Evolutionary conservation across 2,113 vertebrate genomes (phyloP).

Genomic region (Clarias macrocephalus): DNA sequence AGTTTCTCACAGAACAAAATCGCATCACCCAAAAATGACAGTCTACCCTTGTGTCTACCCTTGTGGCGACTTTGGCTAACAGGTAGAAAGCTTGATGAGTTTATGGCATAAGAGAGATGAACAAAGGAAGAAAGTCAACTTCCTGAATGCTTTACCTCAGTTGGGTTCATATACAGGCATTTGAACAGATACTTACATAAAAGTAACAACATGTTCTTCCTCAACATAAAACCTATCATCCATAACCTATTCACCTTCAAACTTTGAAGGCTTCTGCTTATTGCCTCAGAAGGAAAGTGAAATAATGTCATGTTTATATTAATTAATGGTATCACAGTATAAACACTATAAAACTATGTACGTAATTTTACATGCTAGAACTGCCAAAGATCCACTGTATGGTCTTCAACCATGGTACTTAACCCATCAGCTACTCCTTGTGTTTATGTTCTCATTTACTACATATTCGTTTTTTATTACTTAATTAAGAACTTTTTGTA

Average conservation of each 20-base stretch:
- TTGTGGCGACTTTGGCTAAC: not conserved
- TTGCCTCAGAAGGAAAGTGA: not conserved
- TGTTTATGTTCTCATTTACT: not conserved
- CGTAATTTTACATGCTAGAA: not conserved
- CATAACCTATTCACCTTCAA: not conserved
- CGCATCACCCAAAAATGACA: not conserved
- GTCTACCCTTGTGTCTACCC: not conserved
- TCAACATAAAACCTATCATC: not conserved
- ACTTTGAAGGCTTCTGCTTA: not conserved
- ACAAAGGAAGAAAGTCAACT: not conserved
- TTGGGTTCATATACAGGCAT: not conserved
- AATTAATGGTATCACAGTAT: not conserved
- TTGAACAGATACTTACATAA: not conserved
- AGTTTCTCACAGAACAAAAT: not conserved
- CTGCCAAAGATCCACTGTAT: not conserved
- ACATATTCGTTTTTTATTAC: not conserved
- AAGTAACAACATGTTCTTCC: not conserved
- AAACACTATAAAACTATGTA: not conserved
- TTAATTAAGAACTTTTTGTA: not conserved
- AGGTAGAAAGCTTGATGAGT: not conserved
- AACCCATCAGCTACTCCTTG: not conserved
- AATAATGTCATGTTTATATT: not conserved
- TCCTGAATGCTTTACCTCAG: not conserved
- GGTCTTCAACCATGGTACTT: not conserved
- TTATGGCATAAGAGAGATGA: not conserved